Conservation (phyloP, 1,140 invertebrate genomes). For the Notospermus geniculatus region DNA sequence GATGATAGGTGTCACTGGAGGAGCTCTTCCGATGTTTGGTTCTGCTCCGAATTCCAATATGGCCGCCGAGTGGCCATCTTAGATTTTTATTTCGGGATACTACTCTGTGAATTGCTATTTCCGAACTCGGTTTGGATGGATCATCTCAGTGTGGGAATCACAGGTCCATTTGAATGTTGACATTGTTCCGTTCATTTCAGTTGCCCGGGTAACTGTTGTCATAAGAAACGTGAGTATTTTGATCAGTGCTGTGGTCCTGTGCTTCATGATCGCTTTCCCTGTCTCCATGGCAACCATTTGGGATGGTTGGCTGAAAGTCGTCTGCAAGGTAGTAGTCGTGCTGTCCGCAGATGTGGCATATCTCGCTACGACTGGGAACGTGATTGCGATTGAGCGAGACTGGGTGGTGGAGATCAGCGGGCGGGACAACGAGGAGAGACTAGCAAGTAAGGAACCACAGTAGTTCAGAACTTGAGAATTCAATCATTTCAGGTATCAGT, state of each 20-base stretch:
- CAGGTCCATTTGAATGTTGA: no score
- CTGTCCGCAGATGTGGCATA: conserved; percentile 35
- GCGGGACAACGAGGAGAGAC: conserved; percentile 30
- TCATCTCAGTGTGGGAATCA: no score
- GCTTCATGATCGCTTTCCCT: conserved; percentile 11
- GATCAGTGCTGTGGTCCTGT: conserved; percentile 18
- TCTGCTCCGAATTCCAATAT: no score
- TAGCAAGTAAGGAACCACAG: conserved; percentile 42
- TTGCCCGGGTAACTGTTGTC: conserved; percentile 19
- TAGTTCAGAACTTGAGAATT: no score
- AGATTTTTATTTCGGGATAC: no score
- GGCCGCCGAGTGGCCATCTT: no score
- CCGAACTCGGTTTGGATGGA: no score
- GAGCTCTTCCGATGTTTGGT: no score
- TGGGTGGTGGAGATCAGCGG: conserved; percentile 60
- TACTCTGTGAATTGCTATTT: no score
- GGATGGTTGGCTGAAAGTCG: conserved; percentile 18
- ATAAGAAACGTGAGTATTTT: conserved; percentile 19
- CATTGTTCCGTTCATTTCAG: conserved; percentile 19
- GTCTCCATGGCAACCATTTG: neutral
- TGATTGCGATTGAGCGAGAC: conserved; percentile 59
- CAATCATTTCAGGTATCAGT: no score
- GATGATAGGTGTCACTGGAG: no score
- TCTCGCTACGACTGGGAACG: conserved; percentile 54
- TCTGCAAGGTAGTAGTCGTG: conserved; percentile 40